phyloP scores from a whole-genome alignment of 2,797 vertebrate species.

The Pangasius djambal region DNA sequence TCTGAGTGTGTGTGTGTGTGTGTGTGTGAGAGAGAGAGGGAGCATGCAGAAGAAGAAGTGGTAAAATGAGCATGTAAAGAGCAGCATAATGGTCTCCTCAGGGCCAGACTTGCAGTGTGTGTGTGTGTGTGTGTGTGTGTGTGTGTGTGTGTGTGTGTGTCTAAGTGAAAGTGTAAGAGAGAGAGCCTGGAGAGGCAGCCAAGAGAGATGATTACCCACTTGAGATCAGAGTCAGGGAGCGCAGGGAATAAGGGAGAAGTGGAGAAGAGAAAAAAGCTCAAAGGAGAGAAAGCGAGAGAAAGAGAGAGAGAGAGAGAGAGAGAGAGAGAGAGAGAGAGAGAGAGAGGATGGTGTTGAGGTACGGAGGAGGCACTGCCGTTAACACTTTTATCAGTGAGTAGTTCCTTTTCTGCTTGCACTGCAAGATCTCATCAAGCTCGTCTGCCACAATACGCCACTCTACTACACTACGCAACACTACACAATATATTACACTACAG shows the following conservation, averaged over 20 bases:
- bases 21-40: conserved; percentile 11
- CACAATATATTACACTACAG: neutral
- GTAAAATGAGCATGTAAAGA: conserved; percentile 68
- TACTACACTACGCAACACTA: neutral
- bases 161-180: neutral
- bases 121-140: neutral
- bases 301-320: too few species aligned
- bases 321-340: neutral
- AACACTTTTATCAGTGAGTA: neutral
- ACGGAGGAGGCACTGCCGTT: neutral
- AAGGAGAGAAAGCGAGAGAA: neutral
- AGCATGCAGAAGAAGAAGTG: conserved; percentile 60
- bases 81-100: conserved; percentile 56
- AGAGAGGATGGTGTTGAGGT: neutral
- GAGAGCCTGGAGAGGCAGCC: conserved; percentile 41
- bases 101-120: neutral
- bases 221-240: conserved; percentile 43
- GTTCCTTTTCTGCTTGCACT: conserved; percentile 2
- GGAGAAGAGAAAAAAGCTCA: neutral
- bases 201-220: conserved; percentile 54
- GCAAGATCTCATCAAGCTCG: neutral
- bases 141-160: neutral
- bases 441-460: neutral
- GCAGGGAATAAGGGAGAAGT: conserved; percentile 32
- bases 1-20: conserved; percentile 49